Evolutionary conservation across 2,113 vertebrate species (phyloP).

Genomic region (Rafetus swinhoei): DNA sequence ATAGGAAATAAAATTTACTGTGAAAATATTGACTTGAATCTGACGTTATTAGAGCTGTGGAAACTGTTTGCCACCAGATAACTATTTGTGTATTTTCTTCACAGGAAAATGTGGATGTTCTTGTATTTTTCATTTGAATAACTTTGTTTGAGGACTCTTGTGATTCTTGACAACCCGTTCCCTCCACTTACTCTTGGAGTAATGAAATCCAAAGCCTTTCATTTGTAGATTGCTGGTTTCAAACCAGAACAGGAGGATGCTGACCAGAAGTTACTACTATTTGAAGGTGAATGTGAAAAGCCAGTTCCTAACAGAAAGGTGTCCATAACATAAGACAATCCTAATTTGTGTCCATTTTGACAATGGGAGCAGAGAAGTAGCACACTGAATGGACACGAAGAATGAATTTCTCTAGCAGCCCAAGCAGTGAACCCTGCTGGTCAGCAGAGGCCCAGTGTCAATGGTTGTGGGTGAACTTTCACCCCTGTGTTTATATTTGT

Average conservation of each 20-base stretch:
- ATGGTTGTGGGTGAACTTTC: rapidly evolving
- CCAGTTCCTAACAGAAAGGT: neutral
- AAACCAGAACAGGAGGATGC: neutral
- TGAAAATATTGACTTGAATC: neutral
- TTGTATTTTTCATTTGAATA: neutral
- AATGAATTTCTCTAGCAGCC: neutral
- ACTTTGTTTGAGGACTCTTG: neutral
- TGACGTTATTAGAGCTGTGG: neutral
- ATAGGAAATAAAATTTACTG: neutral
- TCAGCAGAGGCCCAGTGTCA: rapidly evolving
- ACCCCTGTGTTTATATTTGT: rapidly evolving
- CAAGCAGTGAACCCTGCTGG: neutral
- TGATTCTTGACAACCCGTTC: neutral
- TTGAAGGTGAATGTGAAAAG: neutral
- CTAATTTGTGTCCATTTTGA: neutral
- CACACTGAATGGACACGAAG: neutral
- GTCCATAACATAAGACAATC: neutral
- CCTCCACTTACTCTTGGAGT: rapidly evolving
- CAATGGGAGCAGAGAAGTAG: neutral
- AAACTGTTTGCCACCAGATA: rapidly evolving
- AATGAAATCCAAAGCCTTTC: neutral
- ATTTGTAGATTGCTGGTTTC: neutral
- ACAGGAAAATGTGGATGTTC: neutral
- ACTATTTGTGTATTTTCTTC: neutral
- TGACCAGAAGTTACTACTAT: neutral